Conservation (phyloP, 1,140 invertebrate genomes). For the Diorhabda carinulata region DNA sequence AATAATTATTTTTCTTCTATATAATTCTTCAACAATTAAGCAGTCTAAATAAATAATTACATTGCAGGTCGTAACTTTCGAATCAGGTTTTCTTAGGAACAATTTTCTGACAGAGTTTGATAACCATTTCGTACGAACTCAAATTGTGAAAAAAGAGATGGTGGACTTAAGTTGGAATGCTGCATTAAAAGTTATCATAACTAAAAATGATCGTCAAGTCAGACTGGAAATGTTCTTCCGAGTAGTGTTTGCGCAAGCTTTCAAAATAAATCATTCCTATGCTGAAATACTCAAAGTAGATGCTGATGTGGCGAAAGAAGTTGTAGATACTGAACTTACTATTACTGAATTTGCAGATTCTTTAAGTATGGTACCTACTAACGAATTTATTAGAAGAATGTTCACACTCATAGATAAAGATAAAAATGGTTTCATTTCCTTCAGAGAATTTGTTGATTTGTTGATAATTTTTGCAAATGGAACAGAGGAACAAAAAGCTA, state of each 20-base stretch:
- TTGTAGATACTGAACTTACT: slow-evolving; percentile 54
- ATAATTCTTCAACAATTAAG: too few species aligned
- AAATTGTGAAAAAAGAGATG: slow-evolving; percentile 18
- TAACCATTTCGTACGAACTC: slow-evolving; percentile 37
- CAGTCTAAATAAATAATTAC: too few species aligned
- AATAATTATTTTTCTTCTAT: too few species aligned
- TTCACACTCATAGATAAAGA: slow-evolving; percentile 62
- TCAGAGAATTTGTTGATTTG: slow-evolving; percentile 62
- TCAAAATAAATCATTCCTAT: slow-evolving; percentile 48
- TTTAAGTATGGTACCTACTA: slow-evolving; percentile 53
- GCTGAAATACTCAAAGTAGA: slow-evolving; percentile 48
- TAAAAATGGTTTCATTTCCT: slow-evolving; percentile 63
- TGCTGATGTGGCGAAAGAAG: slow-evolving; percentile 48
- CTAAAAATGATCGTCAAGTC: slow-evolving; percentile 49
- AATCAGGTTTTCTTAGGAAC: slow-evolving; percentile 41
- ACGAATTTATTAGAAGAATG: slow-evolving; percentile 59
- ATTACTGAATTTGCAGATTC: slow-evolving; percentile 60
- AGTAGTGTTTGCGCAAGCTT: slow-evolving; percentile 53
- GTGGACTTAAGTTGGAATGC: slow-evolving; percentile 35
- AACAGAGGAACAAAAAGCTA: slow-evolving; percentile 54
- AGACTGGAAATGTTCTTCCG: slow-evolving; percentile 54
- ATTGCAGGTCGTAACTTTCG: slow-evolving; percentile 30
- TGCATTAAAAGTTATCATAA: slow-evolving; percentile 47
- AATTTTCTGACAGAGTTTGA: slow-evolving; percentile 46
- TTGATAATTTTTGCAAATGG: slow-evolving; percentile 60